Evolutionary conservation across 2,797 vertebrate genomes (phyloP), one percentile per base, ranked within the genome.

Genomic region (Rhinoraja longicauda): DNA sequence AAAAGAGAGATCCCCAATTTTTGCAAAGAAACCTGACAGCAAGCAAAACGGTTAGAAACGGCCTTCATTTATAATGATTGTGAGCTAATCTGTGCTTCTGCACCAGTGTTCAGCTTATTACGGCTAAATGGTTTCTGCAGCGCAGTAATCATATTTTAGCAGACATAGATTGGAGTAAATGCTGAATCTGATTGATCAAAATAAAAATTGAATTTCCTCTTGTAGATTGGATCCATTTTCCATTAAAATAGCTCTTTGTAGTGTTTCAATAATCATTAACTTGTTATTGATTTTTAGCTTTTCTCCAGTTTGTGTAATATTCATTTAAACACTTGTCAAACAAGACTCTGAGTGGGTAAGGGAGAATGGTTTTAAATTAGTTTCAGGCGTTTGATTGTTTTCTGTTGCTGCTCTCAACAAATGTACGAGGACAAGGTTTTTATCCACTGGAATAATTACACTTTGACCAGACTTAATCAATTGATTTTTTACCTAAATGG

Each of bases 231-330:
- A 94, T 95, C 93, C 94, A 0, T 95, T 94, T 95, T 94, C 94
- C 94, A 93, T 95, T 95, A 95, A 95, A 95, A 95, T 93, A 93
- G 94, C 94, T 93, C 93, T 93, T 95, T 94, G 93, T 94, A 95
- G 95, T 95, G 94, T 95, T 96, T 96, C 94, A 95, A 94, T 95
- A 95, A 96, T 95, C 93, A 95, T 95, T 96, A 96, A 95, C 93
- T n/a, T n/a, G 93, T 93, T 95, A 94, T 94, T 95, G 95, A 95
- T 95, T 95, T 94, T 95, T 94, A 94, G 0, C 93, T 94, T 95
- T 94, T 93, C 93, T 94, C 59, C 53, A 67, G n/a, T 93, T 93
- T 93, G 88, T 94, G 93, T 95, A 95, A 94, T 95, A 95, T 94
- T 93, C 95, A 94, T 95, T 94, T 95, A 93, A 94, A 93, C 75